Base-by-base conservation (phyloP, 2,888 invertebrate species). In the Clanis bilineata region DNA sequence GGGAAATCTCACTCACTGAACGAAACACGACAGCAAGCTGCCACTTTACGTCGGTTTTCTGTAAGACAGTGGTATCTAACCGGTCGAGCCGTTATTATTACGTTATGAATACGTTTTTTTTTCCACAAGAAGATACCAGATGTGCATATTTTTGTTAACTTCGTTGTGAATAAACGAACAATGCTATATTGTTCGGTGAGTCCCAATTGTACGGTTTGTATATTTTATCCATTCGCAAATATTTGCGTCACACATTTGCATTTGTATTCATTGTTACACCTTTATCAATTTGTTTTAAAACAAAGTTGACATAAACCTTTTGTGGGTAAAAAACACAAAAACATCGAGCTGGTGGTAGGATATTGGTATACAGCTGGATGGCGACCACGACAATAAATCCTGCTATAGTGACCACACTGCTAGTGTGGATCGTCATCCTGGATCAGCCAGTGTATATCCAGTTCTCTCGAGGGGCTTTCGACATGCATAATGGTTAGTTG, bases 111-210 rank as follows among this genome's bases (percentile, higher is more conserved):
- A 51, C n/a, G n/a, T n/a, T n/a, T n/a, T n/a, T n/a, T n/a, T n/a
- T n/a, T n/a, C n/a, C n/a, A 51, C 15, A 32, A 9, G 32, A 12
- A 12, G 36, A 12, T 12, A 18, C 10, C 51, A 51, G 32, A 51
- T 51, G 51, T 18, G 51, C 51, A 51, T 51, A 18, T 51, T 51
- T 51, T 51, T 51, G 51, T n/a, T 51, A 51, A 51, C 51, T 32
- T 32, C 32, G 18, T 5, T 51, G 18, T 21, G 32, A 32, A 51
- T 28, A 32, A 32, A 51, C 18, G 32, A 18, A 51, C 51, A 51
- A 51, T 51, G 51, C 28, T 18, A 51, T 51, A 51, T 51, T 51
- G 51, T 51, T 32, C 51, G 32, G 32, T 28, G 28, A 28, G 51
- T 32, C 32, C 9, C 32, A 32, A 51, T 51, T 51, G 51, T 51